A percentile compares a stretch with the other conserved stretches of the same genome.
Conservation (phyloP, 2,888 invertebrate genomes). For the Apotomis capreana region DNA sequence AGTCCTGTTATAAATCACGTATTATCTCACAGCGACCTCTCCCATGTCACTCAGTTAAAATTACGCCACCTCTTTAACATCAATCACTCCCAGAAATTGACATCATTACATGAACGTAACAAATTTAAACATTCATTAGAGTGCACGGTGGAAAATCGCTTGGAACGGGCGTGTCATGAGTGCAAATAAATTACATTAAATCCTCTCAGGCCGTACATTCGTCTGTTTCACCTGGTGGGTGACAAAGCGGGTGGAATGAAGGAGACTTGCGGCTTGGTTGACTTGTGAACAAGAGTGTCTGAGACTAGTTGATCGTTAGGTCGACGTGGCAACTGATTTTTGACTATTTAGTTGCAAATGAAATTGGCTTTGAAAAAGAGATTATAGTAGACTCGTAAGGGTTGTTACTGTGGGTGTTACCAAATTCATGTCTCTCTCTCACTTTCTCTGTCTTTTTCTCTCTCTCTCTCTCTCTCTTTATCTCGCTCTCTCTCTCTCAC, state of each 20-base stretch:
- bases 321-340: neutral
- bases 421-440: too few species aligned
- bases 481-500: too few species aligned
- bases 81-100: conserved; percentile 24
- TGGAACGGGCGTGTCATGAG: conserved; percentile 71
- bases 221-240: conserved; percentile 56
- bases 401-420: too few species aligned
- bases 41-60: neutral
- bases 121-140: conserved; percentile 40
- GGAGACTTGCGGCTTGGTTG: neutral
- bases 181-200: conserved; percentile 76
- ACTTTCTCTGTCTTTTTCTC: too few species aligned
- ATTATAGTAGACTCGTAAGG: too few species aligned
- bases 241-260: conserved; percentile 40
- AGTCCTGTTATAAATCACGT: too few species aligned
- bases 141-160: conserved; percentile 66
- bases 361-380: neutral
- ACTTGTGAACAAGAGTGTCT: conserved; percentile 8
- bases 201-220: conserved; percentile 71
- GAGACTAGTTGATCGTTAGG: neutral
- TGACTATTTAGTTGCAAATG: neutral
- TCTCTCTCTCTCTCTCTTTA: too few species aligned
- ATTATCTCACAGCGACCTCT: neutral
- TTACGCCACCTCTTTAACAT: conserved; percentile 10
- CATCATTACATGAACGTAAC: conserved; percentile 38